These are phyloP conservation scores for Neoniphon sammara DNA, from an alignment of 2,797 vertebrate species.

Conservation along the genomic window DNA sequence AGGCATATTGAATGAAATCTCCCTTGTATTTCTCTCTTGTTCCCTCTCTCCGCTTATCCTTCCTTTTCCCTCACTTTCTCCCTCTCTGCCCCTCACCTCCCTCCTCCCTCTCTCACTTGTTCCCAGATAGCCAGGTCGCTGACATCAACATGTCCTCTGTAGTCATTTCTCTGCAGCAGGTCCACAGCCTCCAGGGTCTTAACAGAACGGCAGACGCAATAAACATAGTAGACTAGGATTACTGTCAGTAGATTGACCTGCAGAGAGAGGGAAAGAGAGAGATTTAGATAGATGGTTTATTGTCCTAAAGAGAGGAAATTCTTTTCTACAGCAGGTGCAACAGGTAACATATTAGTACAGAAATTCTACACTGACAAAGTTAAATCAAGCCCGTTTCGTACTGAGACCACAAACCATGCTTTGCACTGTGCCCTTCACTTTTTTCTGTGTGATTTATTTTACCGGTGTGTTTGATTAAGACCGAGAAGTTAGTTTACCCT, in stretches of 20 bases:
- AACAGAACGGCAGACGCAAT: constrained; percentile 63
- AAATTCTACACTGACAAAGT: not conserved
- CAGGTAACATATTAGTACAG: not conserved
- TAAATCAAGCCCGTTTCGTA: not conserved
- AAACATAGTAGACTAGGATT: constrained; percentile 68
- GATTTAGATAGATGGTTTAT: not conserved
- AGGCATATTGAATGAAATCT: not conserved
- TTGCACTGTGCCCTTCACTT: constrained; percentile 25
- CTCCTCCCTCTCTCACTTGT: constrained; percentile 76
- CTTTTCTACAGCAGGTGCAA: no score
- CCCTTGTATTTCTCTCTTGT: constrained; percentile 6
- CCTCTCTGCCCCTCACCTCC: not conserved
- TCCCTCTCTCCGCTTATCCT: not conserved
- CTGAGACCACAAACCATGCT: not conserved
- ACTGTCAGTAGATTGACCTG: constrained; percentile 70
- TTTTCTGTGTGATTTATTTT: constrained; percentile 22
- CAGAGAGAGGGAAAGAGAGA: constrained; percentile 7
- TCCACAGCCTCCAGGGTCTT: constrained; percentile 67
- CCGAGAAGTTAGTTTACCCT: constrained; percentile 48
- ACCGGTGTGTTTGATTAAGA: constrained; percentile 55
- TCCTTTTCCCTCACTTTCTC: not conserved
- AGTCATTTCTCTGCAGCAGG: constrained; percentile 72
- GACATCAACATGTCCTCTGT: constrained; percentile 74
- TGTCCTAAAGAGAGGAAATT: no score
- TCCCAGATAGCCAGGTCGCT: constrained; percentile 70